Conservation (phyloP, 1,140 invertebrate genomes). For the Onthophagus taurus region DNA sequence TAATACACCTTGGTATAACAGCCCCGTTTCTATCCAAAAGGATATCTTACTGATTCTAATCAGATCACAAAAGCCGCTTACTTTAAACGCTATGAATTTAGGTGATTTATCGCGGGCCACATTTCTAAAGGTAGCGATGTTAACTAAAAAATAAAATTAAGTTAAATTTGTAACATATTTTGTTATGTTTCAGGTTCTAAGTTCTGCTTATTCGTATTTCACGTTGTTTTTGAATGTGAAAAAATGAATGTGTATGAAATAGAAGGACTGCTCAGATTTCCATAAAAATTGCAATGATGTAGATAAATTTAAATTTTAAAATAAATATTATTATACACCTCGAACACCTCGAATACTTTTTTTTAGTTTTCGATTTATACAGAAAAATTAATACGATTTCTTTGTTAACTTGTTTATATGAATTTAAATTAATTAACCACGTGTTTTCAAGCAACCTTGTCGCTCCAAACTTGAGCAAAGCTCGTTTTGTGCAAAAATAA, state of each 20-base stretch:
- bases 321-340: slow-evolving; percentile 6
- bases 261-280: neutral
- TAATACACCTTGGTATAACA: slow-evolving; percentile 21
- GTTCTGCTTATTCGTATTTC: slow-evolving; percentile 29
- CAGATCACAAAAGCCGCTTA: slow-evolving; percentile 26
- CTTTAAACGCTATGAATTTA: slow-evolving; percentile 22
- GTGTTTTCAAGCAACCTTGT: no score
- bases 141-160: neutral
- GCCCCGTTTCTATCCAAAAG: slow-evolving; percentile 16
- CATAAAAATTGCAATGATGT: slow-evolving; percentile 5
- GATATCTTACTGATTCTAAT: slow-evolving; percentile 23
- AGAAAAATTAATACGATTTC: no score
- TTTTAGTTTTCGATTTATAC: no score
- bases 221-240: slow-evolving; percentile 26
- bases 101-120: slow-evolving; percentile 25
- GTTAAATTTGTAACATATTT: neutral
- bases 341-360: no score
- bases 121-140: slow-evolving; percentile 23
- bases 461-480: no score
- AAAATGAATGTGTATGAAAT: no score
- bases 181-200: slow-evolving; percentile 21
- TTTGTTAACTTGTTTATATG: no score
- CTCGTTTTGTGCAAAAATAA: no score
- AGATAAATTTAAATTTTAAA: neutral
- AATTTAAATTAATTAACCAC: no score